Evolutionary conservation across 1,140 invertebrate genomes (phyloP), one percentile per base, ranked within the genome.

Genomic region (Polypedilum pembai): DNA sequence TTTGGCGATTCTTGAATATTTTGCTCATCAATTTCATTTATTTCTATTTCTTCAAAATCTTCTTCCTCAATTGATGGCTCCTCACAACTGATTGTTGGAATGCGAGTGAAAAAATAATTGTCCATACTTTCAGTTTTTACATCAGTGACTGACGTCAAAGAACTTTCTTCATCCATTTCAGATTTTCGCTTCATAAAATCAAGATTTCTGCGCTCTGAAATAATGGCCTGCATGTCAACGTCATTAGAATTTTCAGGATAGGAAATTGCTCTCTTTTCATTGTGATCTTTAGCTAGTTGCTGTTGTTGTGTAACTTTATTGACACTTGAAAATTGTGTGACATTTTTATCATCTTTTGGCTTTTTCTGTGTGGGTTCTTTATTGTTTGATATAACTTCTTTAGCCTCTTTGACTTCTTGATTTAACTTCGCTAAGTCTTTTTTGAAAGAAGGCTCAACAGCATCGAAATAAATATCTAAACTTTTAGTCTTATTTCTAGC

Each of bases 401-500:
- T 15, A 21, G 20, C 65, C 1, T 69, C 17, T 7, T 69, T 21
- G 1, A 69, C 65, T 69, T 69, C 65, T 69, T 18, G 65, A 18
- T 69, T 69, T 18, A 75, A 69, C 79, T 79, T 74, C 80, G 80
- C 41, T 77, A 78, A 0, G 82, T 79, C 21, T 77, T 80, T 69
- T 78, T 75, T 8, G 78, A 80, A 18, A 80, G 79, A 74, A 69
- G 65, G 65, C 17, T 69, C 65, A 10, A 18, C 3, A 20, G 65
- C 17, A 69, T 69, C 65, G 4, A 18, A n/a, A 69, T 69, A 69
- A 69, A 75, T 78, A 77, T 87, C 86, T 17, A 88, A 82, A 75
- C 87, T 87, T 78, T 88, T 86, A 0, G 87, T 85, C 79, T 88
- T 88, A 3, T 84, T 83, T 78, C 89, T 87, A 3, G 86, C 83